These are phyloP conservation scores for Sebastes schlegelii DNA, from an alignment of 2,113 vertebrate genomes.

Conservation along the genomic window DNA sequence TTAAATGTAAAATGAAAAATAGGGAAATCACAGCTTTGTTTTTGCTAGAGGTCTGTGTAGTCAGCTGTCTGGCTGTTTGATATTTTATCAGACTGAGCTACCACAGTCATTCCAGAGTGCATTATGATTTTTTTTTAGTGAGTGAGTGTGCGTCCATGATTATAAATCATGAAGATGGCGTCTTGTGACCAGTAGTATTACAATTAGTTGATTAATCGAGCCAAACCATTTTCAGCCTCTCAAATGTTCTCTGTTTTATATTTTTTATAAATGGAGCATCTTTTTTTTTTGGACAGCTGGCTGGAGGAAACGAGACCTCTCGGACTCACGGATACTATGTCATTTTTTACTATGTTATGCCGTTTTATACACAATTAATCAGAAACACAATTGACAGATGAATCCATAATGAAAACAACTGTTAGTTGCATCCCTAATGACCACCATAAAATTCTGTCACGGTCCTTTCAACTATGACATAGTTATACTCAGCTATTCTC, in stretches of 20 bases:
- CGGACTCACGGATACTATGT: background rate
- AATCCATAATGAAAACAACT: background rate
- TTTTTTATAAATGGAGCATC: background rate
- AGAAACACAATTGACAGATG: background rate
- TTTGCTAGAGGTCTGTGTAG: background rate
- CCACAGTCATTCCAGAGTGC: no score
- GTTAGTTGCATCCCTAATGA: background rate
- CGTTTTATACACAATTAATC: background rate
- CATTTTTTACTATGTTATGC: background rate
- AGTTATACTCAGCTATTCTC: no score
- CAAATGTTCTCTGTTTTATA: background rate
- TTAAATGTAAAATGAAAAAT: conserved; percentile 15
- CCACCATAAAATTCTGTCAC: background rate
- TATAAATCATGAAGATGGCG: background rate
- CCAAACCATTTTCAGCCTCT: background rate
- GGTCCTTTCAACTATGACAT: background rate
- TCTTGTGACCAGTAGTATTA: background rate
- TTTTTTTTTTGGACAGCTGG: background rate
- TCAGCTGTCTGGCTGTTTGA: background rate
- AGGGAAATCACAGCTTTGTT: background rate
- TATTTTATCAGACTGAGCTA: no score
- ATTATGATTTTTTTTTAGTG: background rate
- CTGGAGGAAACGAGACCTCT: background rate
- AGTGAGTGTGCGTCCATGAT: background rate
- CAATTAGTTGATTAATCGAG: background rate